Conservation (phyloP, 2,113 vertebrate species). For the Laterallus jamaicensis region DNA sequence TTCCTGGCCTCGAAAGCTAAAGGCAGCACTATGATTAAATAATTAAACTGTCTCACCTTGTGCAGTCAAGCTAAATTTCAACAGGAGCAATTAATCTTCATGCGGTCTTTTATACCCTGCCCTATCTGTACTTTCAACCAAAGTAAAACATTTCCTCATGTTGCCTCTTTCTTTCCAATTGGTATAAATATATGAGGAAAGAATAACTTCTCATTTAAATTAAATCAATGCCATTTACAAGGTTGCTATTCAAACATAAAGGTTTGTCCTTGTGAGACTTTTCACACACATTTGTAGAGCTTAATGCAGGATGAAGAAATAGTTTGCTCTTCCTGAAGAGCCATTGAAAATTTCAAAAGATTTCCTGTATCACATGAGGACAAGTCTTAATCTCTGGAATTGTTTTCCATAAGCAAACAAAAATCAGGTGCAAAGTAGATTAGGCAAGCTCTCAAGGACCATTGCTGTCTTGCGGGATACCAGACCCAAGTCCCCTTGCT, state of each 20-base stretch:
- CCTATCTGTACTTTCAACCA: slow-evolving; percentile 19
- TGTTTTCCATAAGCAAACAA: not conserved
- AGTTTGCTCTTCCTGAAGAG: not conserved
- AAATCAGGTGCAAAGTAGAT: not conserved
- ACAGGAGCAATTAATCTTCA: slow-evolving; percentile 66
- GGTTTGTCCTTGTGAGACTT: not conserved
- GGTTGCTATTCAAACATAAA: not conserved
- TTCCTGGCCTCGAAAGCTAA: slow-evolving; percentile 39
- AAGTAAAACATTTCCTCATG: slow-evolving; percentile 39
- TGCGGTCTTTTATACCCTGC: slow-evolving; percentile 48
- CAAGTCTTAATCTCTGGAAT: not conserved
- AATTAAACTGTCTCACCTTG: slow-evolving; percentile 74
- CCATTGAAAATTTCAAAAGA: not conserved
- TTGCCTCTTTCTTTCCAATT: not conserved
- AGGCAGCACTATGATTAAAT: slow-evolving; percentile 50
- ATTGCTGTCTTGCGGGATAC: not conserved
- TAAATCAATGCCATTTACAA: slow-evolving; percentile 16
- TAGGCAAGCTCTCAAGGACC: not conserved
- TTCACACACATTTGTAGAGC: not conserved
- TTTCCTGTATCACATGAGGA: not conserved
- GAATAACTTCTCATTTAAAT: slow-evolving; percentile 24
- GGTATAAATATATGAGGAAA: not conserved
- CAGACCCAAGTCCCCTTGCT: not conserved
- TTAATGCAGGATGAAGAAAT: not conserved
- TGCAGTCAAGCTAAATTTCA: slow-evolving; percentile 67